phyloP scores from a whole-genome alignment of 2,797 vertebrate species.

The Notoglanidium macrostoma region DNA sequence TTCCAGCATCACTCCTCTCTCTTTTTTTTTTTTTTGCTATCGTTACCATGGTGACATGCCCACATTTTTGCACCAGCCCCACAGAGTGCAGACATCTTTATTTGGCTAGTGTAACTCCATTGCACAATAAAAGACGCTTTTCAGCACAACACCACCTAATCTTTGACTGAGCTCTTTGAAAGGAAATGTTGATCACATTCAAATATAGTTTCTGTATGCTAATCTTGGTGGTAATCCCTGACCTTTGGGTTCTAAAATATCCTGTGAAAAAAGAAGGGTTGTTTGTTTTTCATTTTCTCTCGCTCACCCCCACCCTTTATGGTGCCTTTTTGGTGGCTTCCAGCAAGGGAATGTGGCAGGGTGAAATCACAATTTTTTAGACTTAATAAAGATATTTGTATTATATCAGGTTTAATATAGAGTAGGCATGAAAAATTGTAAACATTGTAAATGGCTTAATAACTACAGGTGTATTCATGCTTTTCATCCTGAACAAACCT shows the following conservation, averaged over 20 bases:
- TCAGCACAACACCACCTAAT: conserved; percentile 90
- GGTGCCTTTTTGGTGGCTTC: conserved; percentile 21
- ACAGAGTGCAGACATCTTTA: conserved; percentile 93
- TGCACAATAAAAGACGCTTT: conserved; percentile 79
- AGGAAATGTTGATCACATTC: conserved; percentile 83
- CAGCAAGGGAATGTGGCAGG: conserved; percentile 20
- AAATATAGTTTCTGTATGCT: conserved; percentile 88
- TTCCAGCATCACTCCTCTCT: conserved; percentile 74
- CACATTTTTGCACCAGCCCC: conserved; percentile 82
- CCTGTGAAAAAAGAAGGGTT: conserved; percentile 77
- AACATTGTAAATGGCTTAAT: background rate
- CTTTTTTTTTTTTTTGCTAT: conserved; percentile 79
- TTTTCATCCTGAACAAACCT: no score
- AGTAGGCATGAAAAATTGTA: background rate
- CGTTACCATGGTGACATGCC: conserved; percentile 86
- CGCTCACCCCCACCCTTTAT: conserved; percentile 29
- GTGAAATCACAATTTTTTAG: conserved; percentile 13
- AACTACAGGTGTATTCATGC: background rate
- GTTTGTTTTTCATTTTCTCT: conserved; percentile 82
- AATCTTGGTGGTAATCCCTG: conserved; percentile 88
- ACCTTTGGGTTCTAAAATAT: conserved; percentile 76
- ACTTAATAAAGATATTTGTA: background rate
- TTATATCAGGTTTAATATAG: background rate
- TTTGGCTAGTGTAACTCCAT: conserved; percentile 89
- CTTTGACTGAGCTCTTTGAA: conserved; percentile 82